Evolutionary conservation across 92 coral and sea anemone species (phyloP), one percentile per base, ranked within the genome.

Genomic region (Chrysogorgia sp.): DNA sequence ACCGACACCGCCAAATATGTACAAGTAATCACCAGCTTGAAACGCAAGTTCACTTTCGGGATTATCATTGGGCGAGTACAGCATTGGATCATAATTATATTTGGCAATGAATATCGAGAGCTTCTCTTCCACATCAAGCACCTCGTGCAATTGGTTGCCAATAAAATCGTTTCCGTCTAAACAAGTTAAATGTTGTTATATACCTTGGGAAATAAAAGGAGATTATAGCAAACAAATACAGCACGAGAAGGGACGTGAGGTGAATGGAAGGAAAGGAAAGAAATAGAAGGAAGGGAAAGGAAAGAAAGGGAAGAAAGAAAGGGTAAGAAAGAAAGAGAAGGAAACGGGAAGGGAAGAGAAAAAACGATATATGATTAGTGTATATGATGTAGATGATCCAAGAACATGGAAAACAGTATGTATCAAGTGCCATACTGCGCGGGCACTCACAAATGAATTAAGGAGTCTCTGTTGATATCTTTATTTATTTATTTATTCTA

Each of bases 1-100:
- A 22, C 92, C 98, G 60, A 92, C 69, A 60, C 89, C 98, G 2
- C 98, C 98, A 89, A 87, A 94, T 67, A 94, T 92, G 71, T 94
- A 94, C 60, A 94, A 80, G 63, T 94, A 94, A 66, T 94, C 98
- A 0, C 98, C 98, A 6, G 98, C 98, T 77, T 94, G 98, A 86
- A 94, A 94, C 2, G 98, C 98, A 24, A 94, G 90, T 81, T 94
- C 98, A 65, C 86, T 90, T 14, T 94, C 96, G 0, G 98, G 98
- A 48, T 81, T 81, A 10, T 94, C 98, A 72, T 94, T 94, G 34
- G 98, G 98, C 7, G 98, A 94, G 75, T 94, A 91, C 43, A 89
- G 91, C 25, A 65, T 49, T 13, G 98, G 98, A 63, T 94, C 98
- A 37, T 94, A 94, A 79, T 94, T 94, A 83, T 89, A 94, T 33